phyloP scores from a whole-genome alignment of 2,113 vertebrate genomes.

The Rhizomys pruinosus region DNA sequence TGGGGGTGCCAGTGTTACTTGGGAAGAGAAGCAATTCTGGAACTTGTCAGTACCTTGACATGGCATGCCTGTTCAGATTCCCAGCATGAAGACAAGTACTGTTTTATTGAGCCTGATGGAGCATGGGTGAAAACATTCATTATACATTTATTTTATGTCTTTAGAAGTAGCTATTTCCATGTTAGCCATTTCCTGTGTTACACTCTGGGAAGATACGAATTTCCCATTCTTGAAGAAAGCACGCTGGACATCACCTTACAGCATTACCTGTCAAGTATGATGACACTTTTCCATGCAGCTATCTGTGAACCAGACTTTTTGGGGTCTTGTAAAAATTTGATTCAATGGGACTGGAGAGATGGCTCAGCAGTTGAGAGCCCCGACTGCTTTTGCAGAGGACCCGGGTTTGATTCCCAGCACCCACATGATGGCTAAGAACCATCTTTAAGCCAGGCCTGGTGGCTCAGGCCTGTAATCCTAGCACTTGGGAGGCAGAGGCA shows the following conservation, averaged over 20 bases:
- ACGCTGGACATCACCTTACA: slow-evolving; percentile 16
- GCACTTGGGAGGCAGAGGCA: no score
- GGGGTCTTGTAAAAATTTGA: slow-evolving; percentile 65
- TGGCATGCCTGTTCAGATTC: slow-evolving; percentile 58
- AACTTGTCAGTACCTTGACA: slow-evolving; percentile 48
- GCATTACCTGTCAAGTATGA: slow-evolving; percentile 71
- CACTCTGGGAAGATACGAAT: slow-evolving; percentile 54
- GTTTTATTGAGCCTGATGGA: slow-evolving; percentile 57
- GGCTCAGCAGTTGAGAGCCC: no score
- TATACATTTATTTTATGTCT: slow-evolving; percentile 70
- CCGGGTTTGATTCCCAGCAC: no score
- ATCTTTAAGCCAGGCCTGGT: no score
- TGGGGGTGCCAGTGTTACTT: slow-evolving; percentile 36
- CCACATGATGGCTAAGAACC: no score
- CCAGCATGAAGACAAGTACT: slow-evolving; percentile 51
- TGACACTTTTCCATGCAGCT: slow-evolving; percentile 63
- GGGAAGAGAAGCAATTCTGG: slow-evolving; percentile 59
- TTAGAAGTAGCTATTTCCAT: slow-evolving; percentile 71
- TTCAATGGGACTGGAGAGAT: no score
- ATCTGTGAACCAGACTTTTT: slow-evolving; percentile 7
- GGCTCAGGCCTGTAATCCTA: no score
- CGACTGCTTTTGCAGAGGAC: no score
- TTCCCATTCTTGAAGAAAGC: slow-evolving; percentile 69
- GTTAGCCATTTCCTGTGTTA: slow-evolving; percentile 68
- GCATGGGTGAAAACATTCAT: slow-evolving; percentile 66